Percentiles rank a stretch among this genome's conserved stretches.
These are phyloP conservation scores for Coccyzus lansbergi DNA, from an alignment of 2,797 vertebrate genomes.

Conservation along the genomic window DNA sequence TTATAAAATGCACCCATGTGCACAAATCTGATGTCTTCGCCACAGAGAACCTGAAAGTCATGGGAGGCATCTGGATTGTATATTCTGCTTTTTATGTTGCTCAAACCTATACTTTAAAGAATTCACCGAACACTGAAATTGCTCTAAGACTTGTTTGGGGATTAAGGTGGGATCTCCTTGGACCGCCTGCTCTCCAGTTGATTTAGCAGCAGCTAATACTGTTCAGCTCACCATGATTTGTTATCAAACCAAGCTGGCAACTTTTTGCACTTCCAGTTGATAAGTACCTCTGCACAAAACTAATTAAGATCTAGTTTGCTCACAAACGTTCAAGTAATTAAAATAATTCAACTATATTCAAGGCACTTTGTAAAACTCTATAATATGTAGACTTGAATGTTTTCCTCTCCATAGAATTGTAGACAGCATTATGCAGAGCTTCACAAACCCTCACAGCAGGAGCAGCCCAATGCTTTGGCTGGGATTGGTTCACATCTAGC, in stretches of 20 bases:
- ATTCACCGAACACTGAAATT: neutral
- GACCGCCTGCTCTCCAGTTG: neutral
- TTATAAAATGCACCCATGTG: neutral
- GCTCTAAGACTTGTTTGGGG: neutral
- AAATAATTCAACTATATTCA: neutral
- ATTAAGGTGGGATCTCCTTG: neutral
- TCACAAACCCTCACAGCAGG: neutral
- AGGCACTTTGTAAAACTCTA: neutral
- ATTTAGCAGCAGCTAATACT: neutral
- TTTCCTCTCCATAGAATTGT: neutral
- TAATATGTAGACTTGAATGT: neutral
- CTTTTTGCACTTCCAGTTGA: neutral
- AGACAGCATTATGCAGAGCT: neutral
- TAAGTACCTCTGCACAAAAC: neutral
- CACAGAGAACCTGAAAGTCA: no score
- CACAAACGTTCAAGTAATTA: neutral
- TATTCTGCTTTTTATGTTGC: neutral
- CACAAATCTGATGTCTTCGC: neutral
- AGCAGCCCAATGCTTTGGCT: neutral
- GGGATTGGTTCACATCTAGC: neutral
- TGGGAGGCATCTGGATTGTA: neutral
- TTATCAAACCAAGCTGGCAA: neutral
- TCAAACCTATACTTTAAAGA: neutral
- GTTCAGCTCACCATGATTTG: neutral
- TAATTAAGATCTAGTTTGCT: neutral